phyloP scores from a whole-genome alignment of 2,888 invertebrate species.

The Psylliodes chrysocephalus region DNA sequence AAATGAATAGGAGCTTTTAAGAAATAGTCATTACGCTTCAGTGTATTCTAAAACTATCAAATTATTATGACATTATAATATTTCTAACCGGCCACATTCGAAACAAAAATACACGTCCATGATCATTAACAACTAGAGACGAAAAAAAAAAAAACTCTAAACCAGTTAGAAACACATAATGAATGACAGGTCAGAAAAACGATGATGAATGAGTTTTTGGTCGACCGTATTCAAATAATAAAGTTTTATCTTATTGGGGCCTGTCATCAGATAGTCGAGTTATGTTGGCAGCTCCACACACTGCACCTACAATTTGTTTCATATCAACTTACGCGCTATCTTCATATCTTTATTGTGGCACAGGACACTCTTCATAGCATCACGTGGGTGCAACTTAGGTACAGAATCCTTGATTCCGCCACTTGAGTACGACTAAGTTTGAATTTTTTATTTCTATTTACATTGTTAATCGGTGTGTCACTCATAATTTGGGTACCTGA shows the following conservation, averaged over 20 bases:
- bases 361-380: constrained; percentile 58
- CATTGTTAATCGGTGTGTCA: constrained; percentile 25
- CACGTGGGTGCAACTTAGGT: constrained; percentile 54
- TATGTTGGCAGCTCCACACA: constrained; percentile 56
- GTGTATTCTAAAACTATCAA: too few relatives aligned
- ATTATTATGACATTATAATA: background rate
- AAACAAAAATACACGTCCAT: background rate
- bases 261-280: constrained; percentile 59
- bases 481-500: background rate
- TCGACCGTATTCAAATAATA: constrained; percentile 44
- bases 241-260: constrained; percentile 53
- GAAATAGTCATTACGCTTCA: too few relatives aligned
- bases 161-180: constrained; percentile 24
- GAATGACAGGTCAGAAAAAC: constrained; percentile 32
- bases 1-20: too few relatives aligned
- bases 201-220: constrained; percentile 39
- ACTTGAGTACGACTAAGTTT: constrained; percentile 32
- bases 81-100: background rate
- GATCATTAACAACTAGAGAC: constrained; percentile 18
- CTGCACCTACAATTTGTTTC: constrained; percentile 63
- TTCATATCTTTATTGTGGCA: constrained; percentile 60
- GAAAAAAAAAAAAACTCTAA: constrained; percentile 24
- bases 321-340: constrained; percentile 63
- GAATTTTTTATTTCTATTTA: constrained; percentile 32
- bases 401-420: constrained; percentile 46